Conservation (phyloP, 2,797 vertebrate species). For the Schizopygopsis malacanthus region DNA sequence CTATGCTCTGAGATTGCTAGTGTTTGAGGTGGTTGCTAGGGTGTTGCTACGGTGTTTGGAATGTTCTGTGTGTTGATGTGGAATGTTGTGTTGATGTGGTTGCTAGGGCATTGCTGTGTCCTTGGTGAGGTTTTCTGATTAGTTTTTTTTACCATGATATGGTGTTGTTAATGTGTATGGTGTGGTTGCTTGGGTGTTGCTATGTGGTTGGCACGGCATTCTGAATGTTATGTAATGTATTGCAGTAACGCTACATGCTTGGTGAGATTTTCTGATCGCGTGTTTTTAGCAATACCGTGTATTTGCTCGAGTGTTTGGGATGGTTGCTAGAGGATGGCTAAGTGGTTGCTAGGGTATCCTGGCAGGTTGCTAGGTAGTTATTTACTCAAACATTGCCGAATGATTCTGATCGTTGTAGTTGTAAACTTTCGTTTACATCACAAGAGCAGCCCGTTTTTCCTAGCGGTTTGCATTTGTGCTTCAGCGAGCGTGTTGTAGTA, state of each 20-base stretch:
- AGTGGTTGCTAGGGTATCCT: background rate
- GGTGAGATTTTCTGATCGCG: background rate
- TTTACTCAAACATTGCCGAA: background rate
- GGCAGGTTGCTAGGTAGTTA: background rate
- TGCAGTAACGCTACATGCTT: too few species aligned
- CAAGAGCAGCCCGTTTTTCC: background rate
- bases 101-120: background rate
- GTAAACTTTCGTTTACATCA: background rate
- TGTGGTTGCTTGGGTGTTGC: too few species aligned
- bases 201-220: too few species aligned
- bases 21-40: background rate
- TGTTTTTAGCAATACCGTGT: background rate
- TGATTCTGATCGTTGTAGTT: background rate
- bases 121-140: background rate
- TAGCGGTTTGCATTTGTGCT: slow-evolving; percentile 17
- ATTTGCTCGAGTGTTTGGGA: background rate
- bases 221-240: too few species aligned
- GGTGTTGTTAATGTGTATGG: too few species aligned
- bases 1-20: background rate
- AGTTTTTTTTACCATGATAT: too few species aligned
- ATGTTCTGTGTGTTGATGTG: background rate
- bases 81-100: background rate
- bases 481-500: background rate
- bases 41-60: background rate
- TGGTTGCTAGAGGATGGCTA: background rate